phyloP scores from a whole-genome alignment of 92 coral and sea anemone genomes.

The Metridium senile region DNA sequence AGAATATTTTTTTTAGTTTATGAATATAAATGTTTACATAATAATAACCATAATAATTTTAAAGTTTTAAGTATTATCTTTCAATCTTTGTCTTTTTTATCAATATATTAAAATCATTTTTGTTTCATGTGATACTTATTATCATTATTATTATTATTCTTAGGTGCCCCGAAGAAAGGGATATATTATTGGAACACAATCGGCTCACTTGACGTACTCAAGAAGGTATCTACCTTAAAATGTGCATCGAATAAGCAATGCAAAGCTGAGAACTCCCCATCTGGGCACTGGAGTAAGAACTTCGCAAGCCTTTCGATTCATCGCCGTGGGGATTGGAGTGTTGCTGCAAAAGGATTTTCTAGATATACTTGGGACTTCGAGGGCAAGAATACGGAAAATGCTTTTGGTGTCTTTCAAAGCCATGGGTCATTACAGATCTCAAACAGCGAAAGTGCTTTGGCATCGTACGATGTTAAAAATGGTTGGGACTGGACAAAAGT shows the following conservation, averaged over 20 bases:
- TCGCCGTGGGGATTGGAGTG: conserved; percentile 59
- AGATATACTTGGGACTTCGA: conserved; percentile 59
- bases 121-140: too few relatives aligned
- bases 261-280: conserved; percentile 39
- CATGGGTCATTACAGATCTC: conserved; percentile 65
- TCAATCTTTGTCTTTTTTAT: too few relatives aligned
- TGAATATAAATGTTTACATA: too few relatives aligned
- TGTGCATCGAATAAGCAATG: not conserved
- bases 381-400: conserved; percentile 24
- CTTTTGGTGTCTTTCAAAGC: conserved; percentile 54
- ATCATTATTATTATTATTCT: not conserved
- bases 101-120: too few relatives aligned
- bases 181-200: conserved; percentile 50
- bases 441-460: conserved; percentile 51
- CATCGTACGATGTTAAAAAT: conserved; percentile 29
- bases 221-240: conserved; percentile 4
- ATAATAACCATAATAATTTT: too few relatives aligned
- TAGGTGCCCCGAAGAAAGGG: not conserved
- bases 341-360: conserved; percentile 59
- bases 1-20: too few relatives aligned
- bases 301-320: conserved; percentile 50
- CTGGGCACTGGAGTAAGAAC: conserved; percentile 64
- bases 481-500: conserved; percentile 71
- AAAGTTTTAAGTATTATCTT: too few relatives aligned
- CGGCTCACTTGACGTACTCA: conserved; percentile 38